These are phyloP conservation scores for Poeciliopsis turrubarensis DNA, from an alignment of 2,113 vertebrate species.

Conservation along the genomic window DNA sequence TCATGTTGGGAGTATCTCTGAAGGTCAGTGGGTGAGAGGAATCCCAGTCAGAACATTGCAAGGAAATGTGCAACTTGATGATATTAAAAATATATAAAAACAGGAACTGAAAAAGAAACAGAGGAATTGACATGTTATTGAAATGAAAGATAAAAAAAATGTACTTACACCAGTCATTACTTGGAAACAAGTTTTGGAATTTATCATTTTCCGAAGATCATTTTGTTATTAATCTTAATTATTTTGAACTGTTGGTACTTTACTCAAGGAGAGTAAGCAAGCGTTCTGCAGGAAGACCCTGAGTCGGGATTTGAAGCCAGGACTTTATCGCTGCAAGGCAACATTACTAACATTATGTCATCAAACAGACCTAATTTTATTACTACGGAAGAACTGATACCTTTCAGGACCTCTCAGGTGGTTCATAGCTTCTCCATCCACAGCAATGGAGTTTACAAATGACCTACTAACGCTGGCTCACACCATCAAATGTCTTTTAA, in stretches of 20 bases:
- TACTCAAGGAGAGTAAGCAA: no score
- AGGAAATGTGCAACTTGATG: background rate
- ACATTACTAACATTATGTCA: no score
- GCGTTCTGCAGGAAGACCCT: no score
- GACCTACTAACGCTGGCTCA: no score
- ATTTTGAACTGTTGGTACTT: no score
- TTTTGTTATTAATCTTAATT: no score
- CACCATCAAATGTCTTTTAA: no score
- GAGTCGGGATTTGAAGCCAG: no score
- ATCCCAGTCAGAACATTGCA: background rate
- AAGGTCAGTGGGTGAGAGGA: background rate
- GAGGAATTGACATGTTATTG: background rate
- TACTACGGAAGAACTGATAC: background rate
- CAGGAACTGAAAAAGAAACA: slow-evolving; percentile 6
- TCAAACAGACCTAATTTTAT: background rate
- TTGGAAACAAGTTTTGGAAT: background rate
- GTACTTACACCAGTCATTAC: background rate
- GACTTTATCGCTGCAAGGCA: no score
- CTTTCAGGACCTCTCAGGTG: background rate
- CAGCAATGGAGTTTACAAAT: background rate
- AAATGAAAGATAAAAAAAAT: background rate
- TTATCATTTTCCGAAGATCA: background rate
- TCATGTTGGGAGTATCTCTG: no score
- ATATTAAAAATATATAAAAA: background rate
- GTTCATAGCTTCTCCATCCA: background rate